Evolutionary conservation across 2,113 vertebrate species (phyloP), one percentile per base, ranked within the genome.

Genomic region (Dasyornis broadbenti): DNA sequence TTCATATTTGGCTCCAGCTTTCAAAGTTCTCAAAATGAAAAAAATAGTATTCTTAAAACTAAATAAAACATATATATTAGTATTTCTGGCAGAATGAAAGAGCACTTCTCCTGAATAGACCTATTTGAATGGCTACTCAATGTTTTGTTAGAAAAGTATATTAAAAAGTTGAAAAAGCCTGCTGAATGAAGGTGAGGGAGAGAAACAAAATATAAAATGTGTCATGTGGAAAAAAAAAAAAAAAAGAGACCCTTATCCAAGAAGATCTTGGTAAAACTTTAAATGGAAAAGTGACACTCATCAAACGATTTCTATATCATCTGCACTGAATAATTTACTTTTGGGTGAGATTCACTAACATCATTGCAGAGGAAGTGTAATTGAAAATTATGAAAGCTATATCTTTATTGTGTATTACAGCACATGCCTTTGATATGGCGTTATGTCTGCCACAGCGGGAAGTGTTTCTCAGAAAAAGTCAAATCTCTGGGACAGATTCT

Each of bases 361-460:
- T 97, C 97, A 97, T 97, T 98, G 95, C 96, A 98, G 95, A 97
- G 97, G 96, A 98, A 97, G 95, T 98, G 89, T 98, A 98, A 98
- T 97, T 97, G 97, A 98, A 98, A 98, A 98, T 97, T 98, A 97
- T 97, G 94, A 97, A 98, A 97, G 97, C 96, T 97, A 89, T 96
- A 96, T 97, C 97, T 97, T 98, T 94, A 98, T 96, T 97, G 95
- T 95, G 96, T 97, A 97, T 97, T 94, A 85, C 96, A 97, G 94
- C 92, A 89, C 59, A 53, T 95, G 96, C 95, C 90, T 97, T 96
- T 95, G 95, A 84, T 97, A 96, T 72, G 96, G 97, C 97, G 97
- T 97, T 97, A 98, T 96, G 94, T 97, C 97, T 97, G 91, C 94
- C 91, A 97, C 95, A 87, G 97, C 82, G 91, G 91, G 94, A 96